Percentiles rank a stretch among this genome's conserved stretches.
These are phyloP conservation scores for Cantharis flavilabris DNA, from an alignment of 2,888 invertebrate species.

Conservation along the genomic window DNA sequence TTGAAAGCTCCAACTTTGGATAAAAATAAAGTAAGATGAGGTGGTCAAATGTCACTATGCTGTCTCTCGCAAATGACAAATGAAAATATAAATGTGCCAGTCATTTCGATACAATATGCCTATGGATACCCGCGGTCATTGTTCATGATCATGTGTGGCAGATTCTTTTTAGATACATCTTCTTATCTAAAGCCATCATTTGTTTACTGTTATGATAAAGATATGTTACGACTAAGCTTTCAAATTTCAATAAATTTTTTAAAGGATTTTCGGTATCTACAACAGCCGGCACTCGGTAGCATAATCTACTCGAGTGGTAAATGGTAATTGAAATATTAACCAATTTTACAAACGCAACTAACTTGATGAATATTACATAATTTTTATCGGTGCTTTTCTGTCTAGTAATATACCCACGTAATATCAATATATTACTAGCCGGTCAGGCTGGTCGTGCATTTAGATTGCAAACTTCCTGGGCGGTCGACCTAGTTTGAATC, in stretches of 20 bases:
- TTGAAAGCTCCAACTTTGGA: constrained; percentile 40
- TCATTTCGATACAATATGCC: constrained; percentile 50
- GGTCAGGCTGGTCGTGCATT: not conserved
- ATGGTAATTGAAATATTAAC: not conserved
- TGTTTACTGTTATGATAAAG: constrained; percentile 25
- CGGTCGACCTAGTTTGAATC: not conserved
- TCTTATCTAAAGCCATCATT: constrained; percentile 21
- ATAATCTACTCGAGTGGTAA: not conserved
- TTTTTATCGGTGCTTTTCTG: not conserved
- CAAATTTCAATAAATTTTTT: constrained; percentile 12
- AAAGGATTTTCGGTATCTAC: not conserved
- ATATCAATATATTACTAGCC: not conserved
- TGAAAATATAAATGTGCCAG: constrained; percentile 52
- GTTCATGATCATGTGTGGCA: constrained; percentile 45
- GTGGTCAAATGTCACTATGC: constrained; percentile 54
- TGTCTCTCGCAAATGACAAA: constrained; percentile 53
- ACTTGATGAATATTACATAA: not conserved
- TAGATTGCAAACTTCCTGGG: not conserved
- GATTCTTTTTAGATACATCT: constrained; percentile 33
- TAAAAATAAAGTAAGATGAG: constrained; percentile 45
- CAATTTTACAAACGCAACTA: not conserved
- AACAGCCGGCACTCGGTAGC: not conserved
- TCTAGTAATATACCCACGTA: not conserved
- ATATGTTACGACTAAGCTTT: constrained; percentile 13
- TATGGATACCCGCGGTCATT: constrained; percentile 38